Base-by-base conservation (phyloP, 2,113 vertebrate genomes). In the Fregata magnificens region DNA sequence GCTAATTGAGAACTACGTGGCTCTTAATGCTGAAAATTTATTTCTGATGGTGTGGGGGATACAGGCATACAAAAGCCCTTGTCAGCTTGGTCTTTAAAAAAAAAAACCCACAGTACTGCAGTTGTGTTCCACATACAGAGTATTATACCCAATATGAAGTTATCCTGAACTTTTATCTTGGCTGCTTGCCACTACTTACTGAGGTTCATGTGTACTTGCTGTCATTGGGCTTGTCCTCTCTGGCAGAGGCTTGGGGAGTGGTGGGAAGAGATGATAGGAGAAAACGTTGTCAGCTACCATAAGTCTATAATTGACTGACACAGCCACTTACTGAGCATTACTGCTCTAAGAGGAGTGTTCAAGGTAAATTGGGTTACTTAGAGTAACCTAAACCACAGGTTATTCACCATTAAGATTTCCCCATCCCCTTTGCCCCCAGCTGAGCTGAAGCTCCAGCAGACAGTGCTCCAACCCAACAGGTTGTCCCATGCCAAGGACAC, bases 231-330 rank as follows among this genome's bases (percentile, higher is more conserved):
- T 95, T 89, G 86, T 88, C 83, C 78, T 89, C 70, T 82, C 93
- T 72, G 91, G 72, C 77, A 89, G 77, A 86, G 63, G 82, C 76
- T 90, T 95, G 95, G 95, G 92, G 90, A 91, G 95, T 91, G 91
- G 95, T 69, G 90, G 59, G 90, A 94, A 94, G 82, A 66, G 42
- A 79, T 45, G 95, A 84, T 3, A 91, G 95, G 42, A 88, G 80
- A 72, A 82, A 78, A 74, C 1, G 0, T n/a, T 89, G 82, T 56
- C 90, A 91, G 86, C 67, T 84, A 78, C 88, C 49, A 2, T 78
- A 55, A 94, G 61, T 93, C 96, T 82, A 2, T 89, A 96, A 95
- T 95, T 95, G 91, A 85, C 90, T 72, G 80, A n/a, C 87, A 91
- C 69, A 95, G 78, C 42, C 53, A 56, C 84, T 90, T 84, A 81